Conservation (phyloP, 2,888 invertebrate species). For the Diaphora mendica region DNA sequence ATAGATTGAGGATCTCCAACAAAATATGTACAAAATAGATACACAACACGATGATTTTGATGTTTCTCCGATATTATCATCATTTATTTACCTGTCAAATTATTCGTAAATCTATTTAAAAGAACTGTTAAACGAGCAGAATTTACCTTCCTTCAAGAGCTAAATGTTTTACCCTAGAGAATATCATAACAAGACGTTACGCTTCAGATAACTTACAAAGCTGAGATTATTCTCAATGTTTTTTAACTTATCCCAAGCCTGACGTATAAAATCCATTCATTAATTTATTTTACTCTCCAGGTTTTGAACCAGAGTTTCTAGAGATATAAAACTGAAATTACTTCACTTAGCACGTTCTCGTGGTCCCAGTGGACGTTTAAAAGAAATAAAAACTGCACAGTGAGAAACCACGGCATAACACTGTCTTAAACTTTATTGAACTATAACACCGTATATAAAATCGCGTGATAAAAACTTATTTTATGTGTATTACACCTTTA, state of each 20-base stretch:
- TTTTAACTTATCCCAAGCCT: neutral
- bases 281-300: neutral
- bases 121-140: neutral
- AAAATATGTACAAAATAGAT: too few species aligned
- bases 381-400: conserved; percentile 10
- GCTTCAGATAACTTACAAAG: neutral
- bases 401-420: conserved; percentile 8
- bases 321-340: neutral
- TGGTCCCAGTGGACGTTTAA: neutral
- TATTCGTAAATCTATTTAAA: neutral
- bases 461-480: conserved; percentile 33
- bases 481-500: conserved; percentile 25
- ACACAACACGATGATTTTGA: too few species aligned
- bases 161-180: neutral
- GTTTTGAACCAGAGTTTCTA: neutral
- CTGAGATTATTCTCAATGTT: neutral
- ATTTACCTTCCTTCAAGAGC: neutral
- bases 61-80: neutral
- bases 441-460: conserved; percentile 26
- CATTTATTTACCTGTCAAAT: too few species aligned
- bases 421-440: conserved; percentile 18
- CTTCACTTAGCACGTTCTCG: neutral
- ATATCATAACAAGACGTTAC: too few species aligned
- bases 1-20: too few species aligned
- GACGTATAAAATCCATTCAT: neutral